These are phyloP conservation scores for Syngnathus acus DNA, from an alignment of 2,797 vertebrate genomes.

Conservation along the genomic window DNA sequence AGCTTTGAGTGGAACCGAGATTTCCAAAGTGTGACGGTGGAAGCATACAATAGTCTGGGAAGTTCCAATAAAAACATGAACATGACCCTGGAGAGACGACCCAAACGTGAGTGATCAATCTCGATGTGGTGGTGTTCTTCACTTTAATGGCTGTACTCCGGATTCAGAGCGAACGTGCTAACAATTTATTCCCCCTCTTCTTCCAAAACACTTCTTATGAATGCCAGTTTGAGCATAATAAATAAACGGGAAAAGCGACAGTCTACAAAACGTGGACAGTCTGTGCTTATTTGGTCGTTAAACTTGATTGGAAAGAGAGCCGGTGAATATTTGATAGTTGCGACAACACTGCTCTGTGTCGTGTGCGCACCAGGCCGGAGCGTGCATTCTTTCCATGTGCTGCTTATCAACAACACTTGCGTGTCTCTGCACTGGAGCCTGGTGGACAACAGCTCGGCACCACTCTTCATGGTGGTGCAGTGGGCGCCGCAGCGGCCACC, in stretches of 20 bases:
- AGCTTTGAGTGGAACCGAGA: slow-evolving; percentile 76
- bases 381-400: slow-evolving; percentile 64
- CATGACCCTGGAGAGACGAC: slow-evolving; percentile 74
- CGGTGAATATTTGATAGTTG: background rate
- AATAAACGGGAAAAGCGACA: too few relatives aligned
- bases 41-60: slow-evolving; percentile 81
- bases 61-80: slow-evolving; percentile 76
- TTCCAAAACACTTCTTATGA: too few relatives aligned
- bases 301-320: background rate
- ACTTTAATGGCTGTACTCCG: too few relatives aligned
- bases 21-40: slow-evolving; percentile 71
- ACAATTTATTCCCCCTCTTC: too few relatives aligned
- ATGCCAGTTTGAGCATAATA: too few relatives aligned
- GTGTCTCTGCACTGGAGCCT: slow-evolving; percentile 79
- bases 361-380: slow-evolving; percentile 59
- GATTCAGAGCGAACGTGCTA: too few relatives aligned
- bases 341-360: background rate
- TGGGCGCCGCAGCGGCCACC: slow-evolving; percentile 60
- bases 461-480: slow-evolving; percentile 78
- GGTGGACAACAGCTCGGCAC: slow-evolving; percentile 39
- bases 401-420: slow-evolving; percentile 78
- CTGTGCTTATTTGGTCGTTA: too few relatives aligned
- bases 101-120: slow-evolving; percentile 60
- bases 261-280: too few relatives aligned
- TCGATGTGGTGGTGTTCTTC: too few relatives aligned